These are phyloP conservation scores for Apistogramma diplotaenia DNA, from an alignment of 2,113 vertebrate species.

Conservation along the genomic window DNA sequence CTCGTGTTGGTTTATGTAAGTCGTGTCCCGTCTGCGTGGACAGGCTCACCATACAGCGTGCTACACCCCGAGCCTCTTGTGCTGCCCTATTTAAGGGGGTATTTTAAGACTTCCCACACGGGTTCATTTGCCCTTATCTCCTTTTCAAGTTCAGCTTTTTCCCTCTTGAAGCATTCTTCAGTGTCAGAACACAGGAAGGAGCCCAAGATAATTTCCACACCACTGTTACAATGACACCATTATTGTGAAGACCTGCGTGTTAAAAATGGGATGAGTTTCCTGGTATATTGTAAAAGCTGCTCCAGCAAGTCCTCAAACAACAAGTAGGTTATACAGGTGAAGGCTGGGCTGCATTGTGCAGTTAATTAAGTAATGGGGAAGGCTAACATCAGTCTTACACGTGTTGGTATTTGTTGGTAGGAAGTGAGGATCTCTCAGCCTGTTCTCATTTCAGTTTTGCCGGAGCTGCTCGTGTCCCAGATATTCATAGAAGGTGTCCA, in stretches of 20 bases:
- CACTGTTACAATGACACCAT: not conserved
- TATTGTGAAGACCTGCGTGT: not conserved
- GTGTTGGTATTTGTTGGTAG: not conserved
- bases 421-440: not conserved
- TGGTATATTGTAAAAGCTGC: not conserved
- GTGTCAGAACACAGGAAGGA: slow-evolving; percentile 5
- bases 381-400: not conserved
- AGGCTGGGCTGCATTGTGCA: accelerated
- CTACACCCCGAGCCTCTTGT: slow-evolving; percentile 40
- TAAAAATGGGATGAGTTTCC: not conserved
- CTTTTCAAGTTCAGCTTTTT: slow-evolving; percentile 54
- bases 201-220: not conserved
- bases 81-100: slow-evolving; percentile 71
- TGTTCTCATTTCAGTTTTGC: not conserved
- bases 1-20: slow-evolving; percentile 27
- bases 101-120: slow-evolving; percentile 76
- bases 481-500: not conserved
- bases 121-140: slow-evolving; percentile 64
- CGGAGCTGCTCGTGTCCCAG: not conserved
- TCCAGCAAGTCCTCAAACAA: not conserved
- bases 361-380: not conserved
- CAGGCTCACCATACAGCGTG: slow-evolving; percentile 31
- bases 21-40: slow-evolving; percentile 25
- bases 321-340: not conserved
- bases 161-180: slow-evolving; percentile 27